Evolutionary conservation across 2,888 invertebrate genomes (phyloP).

Genomic region (Synergus laeviventris): DNA sequence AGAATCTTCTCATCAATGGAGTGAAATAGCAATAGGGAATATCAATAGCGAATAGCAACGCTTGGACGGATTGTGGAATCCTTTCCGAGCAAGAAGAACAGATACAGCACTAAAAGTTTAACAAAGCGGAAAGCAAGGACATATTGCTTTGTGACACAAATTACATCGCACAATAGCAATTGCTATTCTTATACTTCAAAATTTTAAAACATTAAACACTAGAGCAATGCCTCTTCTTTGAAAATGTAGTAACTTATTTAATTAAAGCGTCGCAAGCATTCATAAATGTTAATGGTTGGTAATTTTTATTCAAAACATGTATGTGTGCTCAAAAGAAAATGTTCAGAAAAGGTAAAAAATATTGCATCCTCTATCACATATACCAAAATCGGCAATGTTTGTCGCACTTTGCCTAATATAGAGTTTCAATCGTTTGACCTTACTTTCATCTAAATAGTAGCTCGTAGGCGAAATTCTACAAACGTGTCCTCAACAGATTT

Average conservation of each 20-base stretch:
- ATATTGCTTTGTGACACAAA: constrained; percentile 20
- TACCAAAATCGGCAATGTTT: constrained; percentile 29
- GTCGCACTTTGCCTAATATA: constrained; percentile 23
- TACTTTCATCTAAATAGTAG: constrained; percentile 27
- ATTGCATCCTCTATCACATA: background rate
- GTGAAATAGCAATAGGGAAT: background rate
- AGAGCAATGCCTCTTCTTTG: background rate
- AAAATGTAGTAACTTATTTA: background rate
- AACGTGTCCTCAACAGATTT: constrained; percentile 34
- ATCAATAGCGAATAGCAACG: constrained; percentile 21
- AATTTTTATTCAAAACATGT: background rate
- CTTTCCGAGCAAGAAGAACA: constrained; percentile 32
- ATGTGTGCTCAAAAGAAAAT: background rate
- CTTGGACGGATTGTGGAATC: constrained; percentile 10
- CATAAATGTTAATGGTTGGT: too few relatives aligned
- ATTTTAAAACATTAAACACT: background rate
- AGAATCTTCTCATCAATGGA: background rate
- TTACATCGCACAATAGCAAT: constrained; percentile 6
- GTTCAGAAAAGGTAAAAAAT: background rate
- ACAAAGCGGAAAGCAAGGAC: constrained; percentile 40
- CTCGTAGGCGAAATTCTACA: constrained; percentile 36
- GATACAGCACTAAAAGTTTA: constrained; percentile 36
- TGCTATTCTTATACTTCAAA: background rate
- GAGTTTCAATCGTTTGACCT: constrained; percentile 23
- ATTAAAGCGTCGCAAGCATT: background rate